A percentile compares a stretch with the other conserved stretches of the same genome.
phyloP scores from a whole-genome alignment of 1,140 invertebrate species.

The Platyura marginata region DNA sequence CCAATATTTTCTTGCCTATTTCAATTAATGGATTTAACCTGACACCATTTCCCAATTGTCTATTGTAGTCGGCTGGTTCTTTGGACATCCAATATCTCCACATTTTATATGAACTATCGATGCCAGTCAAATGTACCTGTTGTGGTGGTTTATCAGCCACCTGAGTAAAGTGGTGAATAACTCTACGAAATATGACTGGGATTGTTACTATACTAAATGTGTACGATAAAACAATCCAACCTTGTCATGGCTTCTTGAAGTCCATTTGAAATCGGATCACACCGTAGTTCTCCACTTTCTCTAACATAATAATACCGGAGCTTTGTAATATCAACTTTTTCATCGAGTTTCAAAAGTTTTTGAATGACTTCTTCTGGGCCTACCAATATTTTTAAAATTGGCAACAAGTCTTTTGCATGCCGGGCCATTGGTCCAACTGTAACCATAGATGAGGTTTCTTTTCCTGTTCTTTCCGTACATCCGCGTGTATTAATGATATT shows the following conservation, averaged over 20 bases:
- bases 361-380: slow-evolving; percentile 15
- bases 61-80: slow-evolving; percentile 41
- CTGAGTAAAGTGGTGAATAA: slow-evolving; percentile 1
- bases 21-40: slow-evolving; percentile 32
- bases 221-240: slow-evolving; percentile 16
- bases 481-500: slow-evolving; percentile 37
- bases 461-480: slow-evolving; percentile 35
- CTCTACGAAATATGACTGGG: too few relatives aligned
- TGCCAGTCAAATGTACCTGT: slow-evolving; percentile 30
- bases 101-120: slow-evolving; percentile 40
- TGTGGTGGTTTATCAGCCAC: slow-evolving; percentile 12
- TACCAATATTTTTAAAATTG: slow-evolving; percentile 25
- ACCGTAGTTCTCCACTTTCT: slow-evolving; percentile 39
- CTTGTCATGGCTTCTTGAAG: slow-evolving; percentile 41
- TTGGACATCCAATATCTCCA: slow-evolving; percentile 59
- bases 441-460: slow-evolving; percentile 39
- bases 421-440: slow-evolving; percentile 61
- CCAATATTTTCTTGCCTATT: slow-evolving; percentile 34
- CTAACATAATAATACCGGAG: slow-evolving; percentile 66
- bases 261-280: slow-evolving; percentile 49
- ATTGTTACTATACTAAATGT: too few relatives aligned
- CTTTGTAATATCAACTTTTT: slow-evolving; percentile 40
- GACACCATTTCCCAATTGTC: slow-evolving; percentile 37
- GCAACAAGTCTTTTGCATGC: slow-evolving; percentile 52
- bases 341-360: slow-evolving; percentile 20